These are phyloP conservation scores for Pseudochaenichthys georgianus DNA, from an alignment of 2,797 vertebrate genomes.

Conservation along the genomic window DNA sequence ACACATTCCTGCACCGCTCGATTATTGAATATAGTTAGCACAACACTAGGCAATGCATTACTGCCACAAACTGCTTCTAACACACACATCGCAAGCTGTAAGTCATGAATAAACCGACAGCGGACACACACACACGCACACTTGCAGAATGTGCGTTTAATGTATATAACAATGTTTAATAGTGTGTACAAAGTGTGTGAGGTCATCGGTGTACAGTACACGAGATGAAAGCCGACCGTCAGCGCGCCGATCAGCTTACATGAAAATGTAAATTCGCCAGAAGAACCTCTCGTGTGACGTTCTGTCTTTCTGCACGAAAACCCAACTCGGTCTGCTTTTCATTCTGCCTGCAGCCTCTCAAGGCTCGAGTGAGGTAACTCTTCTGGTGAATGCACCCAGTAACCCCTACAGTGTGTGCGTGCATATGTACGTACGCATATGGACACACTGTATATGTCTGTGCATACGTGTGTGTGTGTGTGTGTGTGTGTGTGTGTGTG, in stretches of 20 bases:
- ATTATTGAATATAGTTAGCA: too few relatives aligned
- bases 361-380: constrained; percentile 82
- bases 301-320: constrained; percentile 38
- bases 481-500: too few relatives aligned
- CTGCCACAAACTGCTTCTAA: not conserved
- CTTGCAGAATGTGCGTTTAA: not conserved
- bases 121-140: constrained; percentile 7
- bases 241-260: constrained; percentile 67
- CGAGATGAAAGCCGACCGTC: constrained; percentile 64
- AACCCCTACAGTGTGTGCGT: constrained; percentile 63
- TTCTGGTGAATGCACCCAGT: constrained; percentile 75
- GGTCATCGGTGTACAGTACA: constrained; percentile 59
- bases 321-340: constrained; percentile 77
- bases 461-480: too few relatives aligned
- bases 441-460: constrained; percentile 38
- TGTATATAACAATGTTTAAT: constrained; percentile 35
- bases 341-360: constrained; percentile 77
- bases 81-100: not conserved
- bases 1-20: too few relatives aligned
- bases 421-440: constrained; percentile 50
- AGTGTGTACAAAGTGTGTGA: constrained; percentile 55
- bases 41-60: not conserved
- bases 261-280: constrained; percentile 69
- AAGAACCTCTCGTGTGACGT: constrained; percentile 73
- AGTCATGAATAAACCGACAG: not conserved